Conservation (phyloP, 1,140 invertebrate genomes). For the Brachionus manjavacas region DNA sequence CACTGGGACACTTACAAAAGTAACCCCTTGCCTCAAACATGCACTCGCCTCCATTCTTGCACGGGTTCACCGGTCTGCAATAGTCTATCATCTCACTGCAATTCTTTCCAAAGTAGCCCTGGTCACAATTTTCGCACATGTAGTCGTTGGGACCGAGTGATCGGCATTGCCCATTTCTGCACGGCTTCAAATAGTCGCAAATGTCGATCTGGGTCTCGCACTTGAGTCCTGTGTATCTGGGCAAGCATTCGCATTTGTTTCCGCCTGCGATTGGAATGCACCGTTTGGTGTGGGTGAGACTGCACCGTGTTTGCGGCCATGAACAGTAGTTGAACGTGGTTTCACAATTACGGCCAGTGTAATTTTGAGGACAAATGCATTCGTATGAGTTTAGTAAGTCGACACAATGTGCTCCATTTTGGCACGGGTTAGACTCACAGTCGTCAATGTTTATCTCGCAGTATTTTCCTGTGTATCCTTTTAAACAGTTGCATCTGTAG, state of each 20-base stretch:
- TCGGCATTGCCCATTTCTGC: conserved; percentile 30
- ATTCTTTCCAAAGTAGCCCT: conserved; percentile 40
- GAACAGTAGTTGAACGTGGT: conserved; percentile 28
- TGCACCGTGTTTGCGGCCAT: not conserved
- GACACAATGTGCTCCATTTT: conserved; percentile 30
- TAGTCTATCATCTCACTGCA: conserved; percentile 29
- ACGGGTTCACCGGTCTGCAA: conserved; percentile 35
- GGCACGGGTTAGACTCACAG: conserved; percentile 28
- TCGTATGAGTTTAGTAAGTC: conserved; percentile 42
- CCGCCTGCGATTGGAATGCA: conserved; percentile 30
- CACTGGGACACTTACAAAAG: conserved; percentile 74
- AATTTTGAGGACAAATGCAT: conserved; percentile 47
- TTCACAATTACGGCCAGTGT: conserved; percentile 46
- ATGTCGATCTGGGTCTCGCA: conserved; percentile 33
- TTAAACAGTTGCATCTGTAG: conserved; percentile 44
- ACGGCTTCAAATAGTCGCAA: conserved; percentile 19
- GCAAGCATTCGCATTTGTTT: conserved; percentile 29
- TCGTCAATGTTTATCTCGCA: conserved; percentile 24
- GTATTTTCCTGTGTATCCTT: conserved; percentile 42
- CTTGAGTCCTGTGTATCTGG: conserved; percentile 32
- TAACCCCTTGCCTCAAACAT: conserved; percentile 61
- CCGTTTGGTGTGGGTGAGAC: not conserved
- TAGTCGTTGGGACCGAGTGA: not conserved
- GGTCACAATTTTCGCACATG: conserved; percentile 32
- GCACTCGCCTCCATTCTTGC: conserved; percentile 42